Evolutionary conservation across 2,888 invertebrate genomes (phyloP).

Genomic region (Dynastes tityus): DNA sequence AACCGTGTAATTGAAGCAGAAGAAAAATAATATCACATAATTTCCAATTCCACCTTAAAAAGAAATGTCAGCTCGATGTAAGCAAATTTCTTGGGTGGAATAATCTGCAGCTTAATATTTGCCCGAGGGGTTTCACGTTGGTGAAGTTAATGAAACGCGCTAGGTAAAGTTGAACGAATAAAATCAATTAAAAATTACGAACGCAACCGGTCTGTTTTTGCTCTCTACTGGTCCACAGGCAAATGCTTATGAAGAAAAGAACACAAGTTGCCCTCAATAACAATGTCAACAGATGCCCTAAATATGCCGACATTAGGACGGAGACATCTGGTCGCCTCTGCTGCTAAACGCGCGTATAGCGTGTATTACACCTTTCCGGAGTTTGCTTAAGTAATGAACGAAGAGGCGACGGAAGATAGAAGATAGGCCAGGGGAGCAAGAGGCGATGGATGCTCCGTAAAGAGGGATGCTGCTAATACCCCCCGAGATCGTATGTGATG

Average conservation of each 20-base stretch:
- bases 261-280: conserved; percentile 51
- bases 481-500: conserved; percentile 36
- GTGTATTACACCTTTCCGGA: conserved; percentile 35
- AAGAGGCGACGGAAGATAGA: background rate
- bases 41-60: too few species aligned
- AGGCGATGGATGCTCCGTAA: conserved; percentile 12
- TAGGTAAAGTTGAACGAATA: conserved; percentile 1
- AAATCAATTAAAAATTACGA: conserved; percentile 30
- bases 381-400: conserved; percentile 51
- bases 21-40: too few species aligned
- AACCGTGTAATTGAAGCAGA: too few species aligned
- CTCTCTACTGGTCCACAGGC: background rate
- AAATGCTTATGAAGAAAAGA: background rate
- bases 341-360: conserved; percentile 44
- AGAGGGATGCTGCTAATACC: conserved; percentile 22
- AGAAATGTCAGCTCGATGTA: too few species aligned
- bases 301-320: conserved; percentile 60
- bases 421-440: background rate
- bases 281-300: conserved; percentile 57
- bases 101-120: background rate
- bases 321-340: conserved; percentile 58
- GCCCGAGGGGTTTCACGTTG: background rate
- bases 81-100: background rate
- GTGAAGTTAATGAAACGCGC: background rate
- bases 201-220: background rate